These are phyloP conservation scores for Desoria tigrina DNA, from an alignment of 2,888 invertebrate genomes.

Conservation along the genomic window DNA sequence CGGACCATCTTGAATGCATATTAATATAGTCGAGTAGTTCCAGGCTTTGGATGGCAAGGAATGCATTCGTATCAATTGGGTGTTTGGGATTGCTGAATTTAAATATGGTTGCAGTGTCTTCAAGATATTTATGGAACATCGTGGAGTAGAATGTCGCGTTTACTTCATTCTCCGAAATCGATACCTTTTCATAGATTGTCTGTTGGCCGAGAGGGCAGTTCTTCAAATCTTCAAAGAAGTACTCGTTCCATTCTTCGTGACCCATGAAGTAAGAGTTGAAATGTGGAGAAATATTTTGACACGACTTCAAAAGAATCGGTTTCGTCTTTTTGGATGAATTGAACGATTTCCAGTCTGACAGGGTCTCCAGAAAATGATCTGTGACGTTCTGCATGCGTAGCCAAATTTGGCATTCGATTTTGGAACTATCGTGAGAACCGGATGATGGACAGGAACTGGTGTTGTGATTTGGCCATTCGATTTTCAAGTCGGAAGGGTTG, in stretches of 20 bases:
- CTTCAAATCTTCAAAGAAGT: slow-evolving; percentile 21
- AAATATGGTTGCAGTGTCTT: slow-evolving; percentile 20
- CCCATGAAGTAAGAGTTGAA: slow-evolving; percentile 30
- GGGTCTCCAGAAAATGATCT: slow-evolving; percentile 15
- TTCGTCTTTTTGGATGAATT: slow-evolving; percentile 12
- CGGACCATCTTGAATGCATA: slow-evolving; percentile 21
- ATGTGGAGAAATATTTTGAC: slow-evolving; percentile 32
- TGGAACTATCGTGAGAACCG: slow-evolving; percentile 25
- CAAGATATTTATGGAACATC: slow-evolving; percentile 25
- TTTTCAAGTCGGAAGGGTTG: slow-evolving; percentile 20
- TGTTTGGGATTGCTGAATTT: slow-evolving; percentile 20
- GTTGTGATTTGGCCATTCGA: slow-evolving; percentile 24
- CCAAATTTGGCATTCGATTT: slow-evolving; percentile 28
- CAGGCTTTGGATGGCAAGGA: slow-evolving; percentile 26
- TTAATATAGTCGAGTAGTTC: slow-evolving; percentile 29
- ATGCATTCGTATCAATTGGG: slow-evolving; percentile 32
- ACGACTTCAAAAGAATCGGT: slow-evolving; percentile 16
- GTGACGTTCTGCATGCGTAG: slow-evolving; percentile 23
- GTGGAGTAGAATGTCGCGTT: slow-evolving; percentile 20
- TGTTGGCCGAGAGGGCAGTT: slow-evolving; percentile 32
- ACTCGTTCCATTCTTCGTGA: slow-evolving; percentile 20
- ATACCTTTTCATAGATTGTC: slow-evolving; percentile 15
- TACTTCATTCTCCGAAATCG: not conserved
- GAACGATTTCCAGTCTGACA: slow-evolving; percentile 22
- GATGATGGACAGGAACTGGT: slow-evolving; percentile 9